phyloP scores from a whole-genome alignment of 2,113 vertebrate species.

The Prionailurus bengalensis region DNA sequence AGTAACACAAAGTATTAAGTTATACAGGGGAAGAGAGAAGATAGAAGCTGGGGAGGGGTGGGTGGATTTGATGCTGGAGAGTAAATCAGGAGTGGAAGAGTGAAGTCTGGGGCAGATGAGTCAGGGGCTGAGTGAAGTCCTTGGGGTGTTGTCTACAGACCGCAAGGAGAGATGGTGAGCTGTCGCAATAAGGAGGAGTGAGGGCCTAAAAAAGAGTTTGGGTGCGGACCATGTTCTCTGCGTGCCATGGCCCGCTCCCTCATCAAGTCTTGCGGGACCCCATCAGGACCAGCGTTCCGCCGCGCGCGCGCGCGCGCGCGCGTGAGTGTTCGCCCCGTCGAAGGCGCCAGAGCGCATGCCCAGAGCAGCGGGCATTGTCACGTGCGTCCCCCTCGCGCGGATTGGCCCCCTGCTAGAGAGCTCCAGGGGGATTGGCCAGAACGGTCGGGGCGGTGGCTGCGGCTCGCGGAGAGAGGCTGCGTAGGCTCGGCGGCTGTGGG shows the following conservation, averaged over 20 bases:
- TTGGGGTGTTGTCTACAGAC: not conserved
- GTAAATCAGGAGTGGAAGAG: not conserved
- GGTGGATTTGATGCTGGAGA: not conserved
- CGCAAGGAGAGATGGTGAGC: not conserved
- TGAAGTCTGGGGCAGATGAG: not conserved
- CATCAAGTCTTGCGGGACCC: constrained; percentile 48
- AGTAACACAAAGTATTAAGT: not conserved
- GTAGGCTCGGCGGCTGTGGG: not conserved
- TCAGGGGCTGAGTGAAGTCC: not conserved
- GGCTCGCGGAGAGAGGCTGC: not conserved
- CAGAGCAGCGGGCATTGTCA: constrained; percentile 52
- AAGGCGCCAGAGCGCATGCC: constrained; percentile 31
- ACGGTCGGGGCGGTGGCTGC: not conserved
- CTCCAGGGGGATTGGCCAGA: not conserved
- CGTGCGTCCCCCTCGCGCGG: not conserved
- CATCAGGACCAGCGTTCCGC: accelerated
- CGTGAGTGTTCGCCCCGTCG: not conserved
- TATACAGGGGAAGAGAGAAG: not conserved
- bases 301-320: accelerated
- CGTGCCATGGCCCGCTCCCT: not conserved
- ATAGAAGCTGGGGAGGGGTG: not conserved
- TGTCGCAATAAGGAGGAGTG: not conserved
- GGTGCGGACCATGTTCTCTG: accelerated
- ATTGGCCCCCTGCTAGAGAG: not conserved
- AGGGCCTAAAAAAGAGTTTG: not conserved